Conservation (phyloP, 1,140 invertebrate species). For the Apis laboriosa region DNA sequence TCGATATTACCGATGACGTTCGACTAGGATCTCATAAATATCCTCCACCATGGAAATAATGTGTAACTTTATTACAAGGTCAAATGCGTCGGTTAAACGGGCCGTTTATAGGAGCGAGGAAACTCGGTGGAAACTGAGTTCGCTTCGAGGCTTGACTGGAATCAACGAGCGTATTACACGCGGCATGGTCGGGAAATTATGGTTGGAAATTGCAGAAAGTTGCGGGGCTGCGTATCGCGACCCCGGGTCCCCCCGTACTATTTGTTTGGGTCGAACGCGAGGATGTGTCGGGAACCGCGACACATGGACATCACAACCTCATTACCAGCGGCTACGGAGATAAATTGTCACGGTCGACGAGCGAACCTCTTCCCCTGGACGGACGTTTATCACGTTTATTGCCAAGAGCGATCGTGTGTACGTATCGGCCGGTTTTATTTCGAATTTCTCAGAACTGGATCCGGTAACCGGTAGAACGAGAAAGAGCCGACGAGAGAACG, state of each 20-base stretch:
- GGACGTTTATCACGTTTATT: slow-evolving; percentile 27
- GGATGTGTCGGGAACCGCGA: slow-evolving; percentile 6
- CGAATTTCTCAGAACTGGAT: slow-evolving; percentile 25
- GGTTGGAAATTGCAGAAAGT: slow-evolving; percentile 1
- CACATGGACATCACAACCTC: slow-evolving; percentile 26
- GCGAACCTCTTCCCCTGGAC: not conserved
- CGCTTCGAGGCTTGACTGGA: too few species aligned
- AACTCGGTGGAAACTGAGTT: not conserved
- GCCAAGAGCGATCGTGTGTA: not conserved
- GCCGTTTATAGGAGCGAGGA: not conserved
- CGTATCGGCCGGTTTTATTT: slow-evolving; percentile 25
- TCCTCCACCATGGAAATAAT: not conserved
- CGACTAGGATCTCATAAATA: not conserved
- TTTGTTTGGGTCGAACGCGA: slow-evolving; percentile 5
- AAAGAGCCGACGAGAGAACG: not conserved
- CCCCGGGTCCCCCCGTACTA: not conserved
- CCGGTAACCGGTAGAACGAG: slow-evolving; percentile 27
- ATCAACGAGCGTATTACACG: not conserved
- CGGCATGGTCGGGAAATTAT: slow-evolving; percentile 14
- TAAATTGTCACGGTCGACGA: slow-evolving; percentile 9
- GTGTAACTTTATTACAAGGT: slow-evolving; percentile 14
- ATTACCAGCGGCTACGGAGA: slow-evolving; percentile 16
- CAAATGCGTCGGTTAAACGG: slow-evolving; percentile 1
- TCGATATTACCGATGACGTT: not conserved
- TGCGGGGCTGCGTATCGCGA: not conserved